Conservation (phyloP, 2,888 invertebrate species). For the Drosophila putrida region DNA sequence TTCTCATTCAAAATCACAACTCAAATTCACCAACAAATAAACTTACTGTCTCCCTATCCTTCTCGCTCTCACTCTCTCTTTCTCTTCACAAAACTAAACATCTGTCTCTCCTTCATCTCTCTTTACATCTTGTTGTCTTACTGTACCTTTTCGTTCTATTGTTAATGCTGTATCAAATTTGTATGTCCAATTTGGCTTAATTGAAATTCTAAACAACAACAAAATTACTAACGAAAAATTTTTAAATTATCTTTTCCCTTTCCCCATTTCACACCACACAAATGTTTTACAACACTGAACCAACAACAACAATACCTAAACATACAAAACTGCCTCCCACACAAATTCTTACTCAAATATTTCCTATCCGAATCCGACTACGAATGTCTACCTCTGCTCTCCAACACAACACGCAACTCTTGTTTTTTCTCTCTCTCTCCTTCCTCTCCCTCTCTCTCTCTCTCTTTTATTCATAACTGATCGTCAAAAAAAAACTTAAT, state of each 20-base stretch:
- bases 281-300: neutral
- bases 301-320: conserved; percentile 16
- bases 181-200: conserved; percentile 62
- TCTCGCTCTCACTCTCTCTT: conserved; percentile 6
- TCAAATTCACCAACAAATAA: conserved; percentile 5
- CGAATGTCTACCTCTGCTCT: conserved; percentile 28
- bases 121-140: conserved; percentile 15
- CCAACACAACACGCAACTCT: conserved; percentile 29
- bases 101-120: conserved; percentile 3
- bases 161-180: conserved; percentile 40
- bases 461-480: conserved; percentile 23
- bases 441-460: conserved; percentile 34
- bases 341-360: conserved; percentile 29
- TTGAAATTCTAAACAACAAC: conserved; percentile 44
- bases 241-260: conserved; percentile 55
- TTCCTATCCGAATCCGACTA: conserved; percentile 29
- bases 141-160: conserved; percentile 24
- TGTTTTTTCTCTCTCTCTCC: conserved; percentile 10
- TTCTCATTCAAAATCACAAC: conserved; percentile 10
- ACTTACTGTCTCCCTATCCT: neutral
- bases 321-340: conserved; percentile 36
- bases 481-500: conserved; percentile 33
- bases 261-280: conserved; percentile 4
- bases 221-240: conserved; percentile 75
- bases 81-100: neutral